Base-by-base conservation (phyloP, 2,113 vertebrate species). In the Zosterops japonicus region DNA sequence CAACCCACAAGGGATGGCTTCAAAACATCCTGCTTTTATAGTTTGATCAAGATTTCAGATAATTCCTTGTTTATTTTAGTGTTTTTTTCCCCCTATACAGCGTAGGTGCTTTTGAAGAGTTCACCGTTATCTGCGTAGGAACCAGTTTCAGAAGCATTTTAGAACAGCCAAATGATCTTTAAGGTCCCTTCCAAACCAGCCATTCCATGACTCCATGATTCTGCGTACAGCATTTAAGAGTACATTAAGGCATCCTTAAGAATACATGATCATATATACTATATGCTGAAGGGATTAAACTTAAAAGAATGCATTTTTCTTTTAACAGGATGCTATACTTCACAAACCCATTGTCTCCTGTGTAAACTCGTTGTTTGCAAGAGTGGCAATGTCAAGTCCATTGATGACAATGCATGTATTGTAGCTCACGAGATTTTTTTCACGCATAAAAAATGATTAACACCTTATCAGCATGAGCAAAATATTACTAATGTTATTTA, bases 71-170 rank as follows among this genome's bases (percentile, higher is more conserved):
- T 64, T 59, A 10, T 50, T 72, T 64, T n/a, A 29, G 12, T 12
- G 23, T 1, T n/a, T 50, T 41, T 12, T 7, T 0, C 7, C 20
- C 7, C 21, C 6, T 49, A 21, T 56, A 29, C 7, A 59, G 12
- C 2, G 35, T 8, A 65, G 12, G 9, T 41, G 9, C 2, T 53
- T 85, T 80, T 69, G 25, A 50, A 71, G 8, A 36, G 0, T 8
- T 79, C 53, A 49, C 36, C 1, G 6, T 31, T 59, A 75, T 8
- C 11, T 83, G 23, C 3, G 3, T 25, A 82, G 72, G 65, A 87
- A 52, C 5, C 2, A 2, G 3, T 56, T 94, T 79, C 67, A 82
- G 36, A 56, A 72, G 10, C 5, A 12, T 8, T 84, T 84, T 41
- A 75, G 39, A 64, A n/a, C 19, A 84, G 36, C 2, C 8, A 18